Conservation (phyloP, 2,888 invertebrate genomes). For the Pilophorus perplexus region DNA sequence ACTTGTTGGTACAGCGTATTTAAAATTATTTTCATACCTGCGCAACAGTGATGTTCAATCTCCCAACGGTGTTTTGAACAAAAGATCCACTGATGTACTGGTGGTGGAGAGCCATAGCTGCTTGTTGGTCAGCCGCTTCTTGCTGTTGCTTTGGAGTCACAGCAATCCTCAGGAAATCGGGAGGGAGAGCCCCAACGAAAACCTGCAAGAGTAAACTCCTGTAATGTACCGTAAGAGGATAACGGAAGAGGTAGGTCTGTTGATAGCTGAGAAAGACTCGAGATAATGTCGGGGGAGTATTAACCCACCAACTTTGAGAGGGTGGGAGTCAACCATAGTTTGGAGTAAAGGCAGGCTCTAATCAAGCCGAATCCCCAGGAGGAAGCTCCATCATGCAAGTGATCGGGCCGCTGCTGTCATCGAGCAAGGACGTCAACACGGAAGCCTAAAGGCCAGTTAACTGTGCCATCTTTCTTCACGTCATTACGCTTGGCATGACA, state of each 20-base stretch:
- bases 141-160: conserved; percentile 62
- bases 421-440: too few relatives aligned
- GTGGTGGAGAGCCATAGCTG: conserved; percentile 70
- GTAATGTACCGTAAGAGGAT: not conserved
- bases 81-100: conserved; percentile 56
- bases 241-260: not conserved
- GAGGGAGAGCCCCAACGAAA: conserved; percentile 74
- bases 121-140: conserved; percentile 74
- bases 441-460: too few relatives aligned
- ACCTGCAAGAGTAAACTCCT: conserved; percentile 56
- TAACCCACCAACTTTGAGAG: too few relatives aligned
- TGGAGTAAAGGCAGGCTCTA: not conserved
- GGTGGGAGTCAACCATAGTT: not conserved
- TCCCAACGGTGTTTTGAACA: conserved; percentile 60
- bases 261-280: not conserved
- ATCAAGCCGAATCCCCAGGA: not conserved
- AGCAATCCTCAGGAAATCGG: conserved; percentile 67
- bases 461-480: too few relatives aligned
- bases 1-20: too few relatives aligned
- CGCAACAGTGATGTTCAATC: conserved; percentile 79
- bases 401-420: too few relatives aligned
- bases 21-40: conserved; percentile 62
- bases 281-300: too few relatives aligned
- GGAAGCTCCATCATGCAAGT: too few relatives aligned
- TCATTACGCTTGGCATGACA: too few relatives aligned